Percentiles rank a stretch among this genome's conserved stretches.
phyloP scores from a whole-genome alignment of 2,888 invertebrate species.

The Malthinus flaveolus region DNA sequence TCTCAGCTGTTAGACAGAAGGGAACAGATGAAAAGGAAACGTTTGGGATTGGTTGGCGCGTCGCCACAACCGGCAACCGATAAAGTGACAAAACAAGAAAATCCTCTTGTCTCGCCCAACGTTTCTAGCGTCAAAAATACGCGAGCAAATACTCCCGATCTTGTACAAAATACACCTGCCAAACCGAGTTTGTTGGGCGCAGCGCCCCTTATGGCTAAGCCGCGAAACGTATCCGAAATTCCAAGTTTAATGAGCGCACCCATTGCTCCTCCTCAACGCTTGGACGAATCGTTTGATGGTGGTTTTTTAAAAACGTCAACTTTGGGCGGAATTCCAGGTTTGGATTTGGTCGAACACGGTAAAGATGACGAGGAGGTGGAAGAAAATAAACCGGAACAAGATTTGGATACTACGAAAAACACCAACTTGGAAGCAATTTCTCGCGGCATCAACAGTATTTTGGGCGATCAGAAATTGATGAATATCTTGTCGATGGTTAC shows the following conservation, averaged over 20 bases:
- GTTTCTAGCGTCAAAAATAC: background rate
- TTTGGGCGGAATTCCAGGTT: conserved; percentile 69
- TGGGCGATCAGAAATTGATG: conserved; percentile 66
- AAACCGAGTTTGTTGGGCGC: background rate
- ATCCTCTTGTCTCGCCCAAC: no score
- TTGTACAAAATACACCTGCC: background rate
- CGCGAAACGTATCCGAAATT: background rate
- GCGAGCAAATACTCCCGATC: no score
- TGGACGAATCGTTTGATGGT: background rate
- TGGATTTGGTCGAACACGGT: conserved; percentile 66
- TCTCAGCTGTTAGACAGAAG: conserved; percentile 76
- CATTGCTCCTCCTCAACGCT: background rate
- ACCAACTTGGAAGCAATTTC: conserved; percentile 64
- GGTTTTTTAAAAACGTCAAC: conserved; percentile 4
- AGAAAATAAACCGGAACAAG: background rate
- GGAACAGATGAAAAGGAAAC: conserved; percentile 78
- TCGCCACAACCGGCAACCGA: conserved; percentile 23
- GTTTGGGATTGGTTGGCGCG: conserved; percentile 46
- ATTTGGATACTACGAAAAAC: conserved; percentile 20
- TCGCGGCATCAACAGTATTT: conserved; percentile 64
- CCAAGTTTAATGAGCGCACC: background rate
- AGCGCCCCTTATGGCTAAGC: background rate
- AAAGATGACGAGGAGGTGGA: conserved; percentile 40
- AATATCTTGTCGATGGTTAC: conserved; percentile 60
- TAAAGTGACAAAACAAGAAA: conserved; percentile 8